These are phyloP conservation scores for Gouania willdenowi DNA, from an alignment of 2,797 vertebrate species.

Conservation along the genomic window DNA sequence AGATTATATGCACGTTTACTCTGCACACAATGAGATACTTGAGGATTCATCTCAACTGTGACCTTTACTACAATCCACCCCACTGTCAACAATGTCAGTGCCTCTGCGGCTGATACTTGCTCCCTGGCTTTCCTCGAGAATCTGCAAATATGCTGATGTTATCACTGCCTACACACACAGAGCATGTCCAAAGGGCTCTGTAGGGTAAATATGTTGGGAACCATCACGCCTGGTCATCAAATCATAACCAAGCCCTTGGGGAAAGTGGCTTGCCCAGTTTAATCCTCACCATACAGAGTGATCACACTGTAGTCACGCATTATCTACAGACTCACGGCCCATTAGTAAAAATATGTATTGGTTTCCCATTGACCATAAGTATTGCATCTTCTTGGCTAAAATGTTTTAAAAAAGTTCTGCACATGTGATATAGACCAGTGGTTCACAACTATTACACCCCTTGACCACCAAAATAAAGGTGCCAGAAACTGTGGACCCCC, in stretches of 20 bases:
- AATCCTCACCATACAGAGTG: conserved; percentile 34
- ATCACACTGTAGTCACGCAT: conserved; percentile 45
- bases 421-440: no score
- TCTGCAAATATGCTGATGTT: conserved; percentile 52
- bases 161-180: conserved; percentile 6
- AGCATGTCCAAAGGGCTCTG: conserved; percentile 27
- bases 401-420: no score
- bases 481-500: no score
- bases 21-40: background rate
- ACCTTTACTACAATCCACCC: background rate
- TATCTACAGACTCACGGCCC: conserved; percentile 31
- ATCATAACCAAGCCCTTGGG: conserved; percentile 51
- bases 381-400: no score
- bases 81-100: background rate
- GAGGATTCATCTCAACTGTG: background rate
- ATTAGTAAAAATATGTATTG: no score
- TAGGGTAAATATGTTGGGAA: conserved; percentile 54
- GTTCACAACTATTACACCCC: no score
- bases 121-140: background rate
- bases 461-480: no score
- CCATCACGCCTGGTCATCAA: conserved; percentile 57
- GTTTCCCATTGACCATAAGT: no score
- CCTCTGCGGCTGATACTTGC: background rate
- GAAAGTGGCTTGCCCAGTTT: conserved; percentile 18
- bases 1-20: no score